These are phyloP conservation scores for Aspiorhynchus laticeps DNA, from an alignment of 2,113 vertebrate species.

Conservation along the genomic window DNA sequence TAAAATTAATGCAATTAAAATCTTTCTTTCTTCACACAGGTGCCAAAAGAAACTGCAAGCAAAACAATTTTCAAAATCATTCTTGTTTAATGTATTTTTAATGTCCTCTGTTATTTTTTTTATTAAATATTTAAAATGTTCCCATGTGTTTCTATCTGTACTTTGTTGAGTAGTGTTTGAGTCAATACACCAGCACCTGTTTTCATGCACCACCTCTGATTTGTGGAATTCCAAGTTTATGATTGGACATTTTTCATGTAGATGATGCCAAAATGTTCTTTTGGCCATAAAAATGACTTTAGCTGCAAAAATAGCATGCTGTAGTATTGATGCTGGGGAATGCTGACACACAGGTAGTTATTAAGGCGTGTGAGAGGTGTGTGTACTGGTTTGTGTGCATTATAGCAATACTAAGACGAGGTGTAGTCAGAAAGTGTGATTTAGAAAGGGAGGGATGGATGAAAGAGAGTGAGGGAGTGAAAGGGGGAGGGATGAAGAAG, in stretches of 20 bases:
- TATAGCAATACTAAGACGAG: constrained; percentile 23
- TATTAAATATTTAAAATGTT: constrained; percentile 6
- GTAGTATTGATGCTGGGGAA: constrained; percentile 29
- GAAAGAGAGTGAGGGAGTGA: constrained; percentile 3
- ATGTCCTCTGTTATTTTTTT: neutral
- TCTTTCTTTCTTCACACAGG: neutral
- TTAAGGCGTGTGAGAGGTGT: constrained; percentile 48
- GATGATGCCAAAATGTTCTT: neutral
- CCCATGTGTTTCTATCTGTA: neutral
- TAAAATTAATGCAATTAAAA: neutral
- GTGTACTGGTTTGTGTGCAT: constrained; percentile 47
- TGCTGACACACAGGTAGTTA: constrained; percentile 51
- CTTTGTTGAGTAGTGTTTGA: neutral
- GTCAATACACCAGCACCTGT: neutral
- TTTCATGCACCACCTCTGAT: neutral
- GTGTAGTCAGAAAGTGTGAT: constrained; percentile 27
- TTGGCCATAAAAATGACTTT: neutral
- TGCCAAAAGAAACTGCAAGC: neutral
- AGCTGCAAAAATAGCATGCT: neutral
- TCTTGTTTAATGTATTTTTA: constrained; percentile 2
- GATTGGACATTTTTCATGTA: neutral
- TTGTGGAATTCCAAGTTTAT: neutral
- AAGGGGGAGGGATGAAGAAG: constrained; percentile 35
- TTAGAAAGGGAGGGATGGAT: constrained; percentile 40
- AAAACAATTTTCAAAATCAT: neutral